Conservation (phyloP, 2,888 invertebrate genomes). For the Agrenia bidenticulata region DNA sequence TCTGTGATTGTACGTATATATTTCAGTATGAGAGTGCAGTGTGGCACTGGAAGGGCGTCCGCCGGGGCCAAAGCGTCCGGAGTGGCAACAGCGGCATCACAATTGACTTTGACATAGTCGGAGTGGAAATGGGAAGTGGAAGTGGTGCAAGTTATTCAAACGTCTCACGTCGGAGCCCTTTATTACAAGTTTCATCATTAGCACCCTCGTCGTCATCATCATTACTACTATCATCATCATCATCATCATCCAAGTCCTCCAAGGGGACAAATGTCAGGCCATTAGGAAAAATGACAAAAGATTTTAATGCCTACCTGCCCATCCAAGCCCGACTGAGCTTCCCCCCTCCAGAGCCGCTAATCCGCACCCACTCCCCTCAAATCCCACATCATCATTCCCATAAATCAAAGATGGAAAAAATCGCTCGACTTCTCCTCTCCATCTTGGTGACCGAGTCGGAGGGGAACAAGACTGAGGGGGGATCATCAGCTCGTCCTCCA, state of each 20-base stretch:
- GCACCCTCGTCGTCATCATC: constrained; percentile 9
- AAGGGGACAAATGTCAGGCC: constrained; percentile 19
- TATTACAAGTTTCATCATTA: constrained; percentile 23
- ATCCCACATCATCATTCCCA: not conserved
- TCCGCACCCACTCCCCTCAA: no score
- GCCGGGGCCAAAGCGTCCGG: constrained; percentile 16
- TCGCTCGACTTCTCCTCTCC: constrained; percentile 8
- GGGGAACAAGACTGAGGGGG: no score
- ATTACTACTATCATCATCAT: constrained; percentile 15
- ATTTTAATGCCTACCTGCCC: constrained; percentile 31
- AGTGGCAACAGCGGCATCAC: constrained; percentile 36
- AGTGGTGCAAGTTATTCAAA: constrained; percentile 30
- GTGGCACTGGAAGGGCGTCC: constrained; percentile 42
- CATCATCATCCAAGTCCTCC: constrained; percentile 15
- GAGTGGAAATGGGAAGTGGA: constrained; percentile 27
- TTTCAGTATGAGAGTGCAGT: constrained; percentile 41
- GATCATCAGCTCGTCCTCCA: not conserved
- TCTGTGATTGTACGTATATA: no score
- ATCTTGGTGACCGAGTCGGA: not conserved
- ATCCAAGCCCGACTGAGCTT: constrained; percentile 25
- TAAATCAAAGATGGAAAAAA: constrained; percentile 6
- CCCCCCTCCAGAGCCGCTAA: not conserved
- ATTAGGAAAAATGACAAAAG: constrained; percentile 29
- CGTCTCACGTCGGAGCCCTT: constrained; percentile 17
- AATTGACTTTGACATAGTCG: constrained; percentile 43